These are phyloP conservation scores for Novumbra hubbsi DNA, from an alignment of 2,797 vertebrate species.

Conservation along the genomic window DNA sequence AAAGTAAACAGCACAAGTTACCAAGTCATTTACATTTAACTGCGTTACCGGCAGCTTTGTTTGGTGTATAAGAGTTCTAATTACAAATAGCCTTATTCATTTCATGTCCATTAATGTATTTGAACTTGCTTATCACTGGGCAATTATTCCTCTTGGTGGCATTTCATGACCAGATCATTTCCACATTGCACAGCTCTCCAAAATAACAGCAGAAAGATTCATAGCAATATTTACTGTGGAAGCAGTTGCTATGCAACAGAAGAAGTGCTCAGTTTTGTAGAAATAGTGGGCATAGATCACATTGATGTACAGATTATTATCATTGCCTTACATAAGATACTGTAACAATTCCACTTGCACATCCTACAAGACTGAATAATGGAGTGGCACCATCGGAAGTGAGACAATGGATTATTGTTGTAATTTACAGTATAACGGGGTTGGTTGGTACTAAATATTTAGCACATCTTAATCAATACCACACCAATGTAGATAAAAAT, in stretches of 20 bases:
- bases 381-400: no score
- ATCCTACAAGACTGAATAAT: no score
- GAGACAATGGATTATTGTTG: no score
- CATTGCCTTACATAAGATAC: no score
- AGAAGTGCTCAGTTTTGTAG: conserved; percentile 43
- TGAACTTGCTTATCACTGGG: background rate
- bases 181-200: background rate
- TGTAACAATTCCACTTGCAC: no score
- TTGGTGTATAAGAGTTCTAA: background rate
- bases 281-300: background rate
- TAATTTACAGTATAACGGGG: no score
- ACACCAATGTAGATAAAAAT: no score
- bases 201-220: conserved; percentile 48
- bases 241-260: conserved; percentile 79
- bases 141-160: background rate
- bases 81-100: background rate
- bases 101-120: background rate
- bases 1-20: background rate
- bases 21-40: background rate
- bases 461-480: no score
- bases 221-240: conserved; percentile 82
- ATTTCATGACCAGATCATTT: background rate
- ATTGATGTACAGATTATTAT: background rate
- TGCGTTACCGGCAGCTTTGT: background rate
- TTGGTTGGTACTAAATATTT: no score